Conservation (phyloP, 2,888 invertebrate genomes). For the Thymelicus lineola region DNA sequence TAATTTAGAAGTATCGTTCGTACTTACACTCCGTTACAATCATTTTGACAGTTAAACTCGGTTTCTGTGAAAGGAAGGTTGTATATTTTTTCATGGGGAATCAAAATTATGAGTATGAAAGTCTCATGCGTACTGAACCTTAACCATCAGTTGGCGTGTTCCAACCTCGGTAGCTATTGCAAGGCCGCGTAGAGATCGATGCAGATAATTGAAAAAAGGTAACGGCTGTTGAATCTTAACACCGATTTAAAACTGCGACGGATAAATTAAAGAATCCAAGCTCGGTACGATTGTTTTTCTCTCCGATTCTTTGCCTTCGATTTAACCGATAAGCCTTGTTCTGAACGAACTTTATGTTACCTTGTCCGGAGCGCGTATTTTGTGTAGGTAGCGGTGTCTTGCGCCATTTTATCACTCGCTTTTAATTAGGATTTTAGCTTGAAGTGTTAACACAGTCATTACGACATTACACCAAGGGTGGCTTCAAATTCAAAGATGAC, state of each 20-base stretch:
- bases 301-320: constrained; percentile 67
- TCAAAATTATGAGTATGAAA: not conserved
- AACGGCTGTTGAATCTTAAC: constrained; percentile 79
- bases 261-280: constrained; percentile 80
- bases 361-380: constrained; percentile 59
- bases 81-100: too few species aligned
- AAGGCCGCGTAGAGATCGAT: constrained; percentile 71
- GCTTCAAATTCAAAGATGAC: not conserved
- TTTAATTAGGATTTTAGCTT: constrained; percentile 60
- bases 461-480: not conserved
- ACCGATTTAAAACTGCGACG: constrained; percentile 80
- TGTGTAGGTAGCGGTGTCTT: constrained; percentile 67
- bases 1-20: too few species aligned
- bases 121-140: not conserved
- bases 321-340: constrained; percentile 73
- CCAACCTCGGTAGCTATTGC: constrained; percentile 67
- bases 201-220: constrained; percentile 78
- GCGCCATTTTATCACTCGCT: constrained; percentile 54
- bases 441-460: constrained; percentile 26
- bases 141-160: constrained; percentile 27
- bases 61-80: too few species aligned
- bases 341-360: constrained; percentile 74
- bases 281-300: constrained; percentile 71
- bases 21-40: too few species aligned
- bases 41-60: too few species aligned